Conservation (phyloP, 2,888 invertebrate genomes). For the Psylliodes chrysocephalus region DNA sequence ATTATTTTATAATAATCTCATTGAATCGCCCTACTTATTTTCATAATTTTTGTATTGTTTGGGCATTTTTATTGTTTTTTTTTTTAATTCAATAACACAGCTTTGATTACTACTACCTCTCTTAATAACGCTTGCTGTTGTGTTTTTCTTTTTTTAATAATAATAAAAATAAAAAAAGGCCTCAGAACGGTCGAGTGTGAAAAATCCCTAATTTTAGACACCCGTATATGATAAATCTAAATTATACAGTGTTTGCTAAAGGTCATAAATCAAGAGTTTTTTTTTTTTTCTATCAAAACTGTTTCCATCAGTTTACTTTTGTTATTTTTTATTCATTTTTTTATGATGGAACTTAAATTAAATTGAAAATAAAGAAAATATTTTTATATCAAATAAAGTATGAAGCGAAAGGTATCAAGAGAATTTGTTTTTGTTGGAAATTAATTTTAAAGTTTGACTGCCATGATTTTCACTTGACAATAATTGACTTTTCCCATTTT, state of each 20-base stretch:
- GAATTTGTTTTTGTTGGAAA: too few relatives aligned
- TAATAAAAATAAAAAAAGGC: background rate
- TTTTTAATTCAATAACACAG: background rate
- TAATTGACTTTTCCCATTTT: too few relatives aligned
- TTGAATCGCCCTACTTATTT: too few relatives aligned
- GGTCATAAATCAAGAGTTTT: background rate
- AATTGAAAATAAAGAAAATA: too few relatives aligned
- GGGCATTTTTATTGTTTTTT: conserved; percentile 1
- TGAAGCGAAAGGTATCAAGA: too few relatives aligned
- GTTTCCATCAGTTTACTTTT: too few relatives aligned
- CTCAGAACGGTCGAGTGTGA: conserved; percentile 2
- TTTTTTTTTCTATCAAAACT: background rate
- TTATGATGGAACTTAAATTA: too few relatives aligned
- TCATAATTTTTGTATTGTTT: background rate
- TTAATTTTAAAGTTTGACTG: too few relatives aligned
- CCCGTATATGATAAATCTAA: conserved; percentile 12
- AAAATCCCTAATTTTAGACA: conserved; percentile 1
- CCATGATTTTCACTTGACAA: too few relatives aligned
- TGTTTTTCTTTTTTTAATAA: background rate
- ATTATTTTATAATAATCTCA: too few relatives aligned
- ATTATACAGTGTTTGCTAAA: conserved; percentile 14
- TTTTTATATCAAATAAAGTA: too few relatives aligned
- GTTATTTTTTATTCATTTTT: too few relatives aligned
- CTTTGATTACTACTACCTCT: conserved; percentile 14
- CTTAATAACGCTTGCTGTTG: conserved; percentile 10